Conservation (phyloP, 2,797 vertebrate genomes). For the Acanthurus leucopareius region DNA sequence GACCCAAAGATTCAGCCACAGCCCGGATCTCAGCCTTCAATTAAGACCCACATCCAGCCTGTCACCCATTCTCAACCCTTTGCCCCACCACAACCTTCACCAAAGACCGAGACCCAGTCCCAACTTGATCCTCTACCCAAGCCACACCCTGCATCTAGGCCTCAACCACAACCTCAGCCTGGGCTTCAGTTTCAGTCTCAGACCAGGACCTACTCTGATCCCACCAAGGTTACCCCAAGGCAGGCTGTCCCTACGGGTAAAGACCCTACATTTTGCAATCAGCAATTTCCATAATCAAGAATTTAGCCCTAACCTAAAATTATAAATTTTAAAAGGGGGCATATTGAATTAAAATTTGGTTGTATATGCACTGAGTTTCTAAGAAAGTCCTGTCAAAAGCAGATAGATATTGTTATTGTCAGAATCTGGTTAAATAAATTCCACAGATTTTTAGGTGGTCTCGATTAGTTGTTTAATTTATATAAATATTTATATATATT, state of each 20-base stretch:
- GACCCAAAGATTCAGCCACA: conserved; percentile 37
- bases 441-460: neutral
- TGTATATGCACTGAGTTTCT: conserved; percentile 4
- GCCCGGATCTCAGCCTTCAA: conserved; percentile 20
- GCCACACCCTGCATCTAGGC: conserved; percentile 27
- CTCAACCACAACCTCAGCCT: conserved; percentile 56
- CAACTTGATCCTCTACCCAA: conserved; percentile 36
- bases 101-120: conserved; percentile 26
- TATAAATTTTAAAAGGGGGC: conserved; percentile 62
- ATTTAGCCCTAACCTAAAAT: conserved; percentile 30
- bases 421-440: conserved; percentile 7
- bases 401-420: neutral
- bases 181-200: conserved; percentile 56
- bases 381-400: conserved; percentile 7
- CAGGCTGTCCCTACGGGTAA: conserved; percentile 78
- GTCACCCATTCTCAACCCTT: conserved; percentile 14
- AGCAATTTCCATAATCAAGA: conserved; percentile 43
- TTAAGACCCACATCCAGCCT: conserved; percentile 17
- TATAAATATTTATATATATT: too few species aligned
- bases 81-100: conserved; percentile 10
- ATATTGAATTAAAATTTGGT: conserved; percentile 19
- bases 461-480: neutral
- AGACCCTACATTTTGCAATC: conserved; percentile 65
- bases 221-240: conserved; percentile 65
- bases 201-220: conserved; percentile 65